phyloP scores from a whole-genome alignment of 64 coral and sea anemone genomes.

The Montipora efflorescens region DNA sequence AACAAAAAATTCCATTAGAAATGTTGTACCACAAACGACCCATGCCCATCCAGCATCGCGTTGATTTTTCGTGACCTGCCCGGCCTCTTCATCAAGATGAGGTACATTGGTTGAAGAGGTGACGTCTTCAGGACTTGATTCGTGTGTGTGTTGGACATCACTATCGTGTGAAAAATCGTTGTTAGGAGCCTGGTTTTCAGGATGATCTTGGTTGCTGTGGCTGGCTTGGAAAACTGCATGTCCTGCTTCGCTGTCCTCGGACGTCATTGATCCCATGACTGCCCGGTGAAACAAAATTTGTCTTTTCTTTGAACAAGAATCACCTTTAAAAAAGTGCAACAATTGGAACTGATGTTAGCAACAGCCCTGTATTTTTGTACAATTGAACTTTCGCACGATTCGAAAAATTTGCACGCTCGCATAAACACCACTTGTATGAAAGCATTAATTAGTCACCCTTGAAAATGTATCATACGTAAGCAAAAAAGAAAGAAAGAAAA shows the following conservation, averaged over 20 bases:
- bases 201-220: neutral
- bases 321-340: too few relatives aligned
- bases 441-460: too few relatives aligned
- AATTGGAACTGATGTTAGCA: too few relatives aligned
- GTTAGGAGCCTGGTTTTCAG: neutral
- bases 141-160: neutral
- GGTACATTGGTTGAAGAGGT: neutral
- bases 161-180: neutral
- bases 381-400: too few relatives aligned
- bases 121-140: neutral
- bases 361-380: too few relatives aligned
- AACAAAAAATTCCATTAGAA: conserved; percentile 47
- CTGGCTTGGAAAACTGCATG: neutral
- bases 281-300: too few relatives aligned
- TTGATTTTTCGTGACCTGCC: neutral
- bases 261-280: neutral
- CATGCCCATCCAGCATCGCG: conserved; percentile 52
- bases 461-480: too few relatives aligned
- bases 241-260: neutral
- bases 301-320: too few relatives aligned
- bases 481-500: too few relatives aligned
- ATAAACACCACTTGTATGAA: too few relatives aligned
- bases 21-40: conserved; percentile 21
- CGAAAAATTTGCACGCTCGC: too few relatives aligned
- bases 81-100: conserved; percentile 6